Conservation (phyloP, 30 jellyfish, hydroid and myxozoan genomes). For the Turritopsis rubra region DNA sequence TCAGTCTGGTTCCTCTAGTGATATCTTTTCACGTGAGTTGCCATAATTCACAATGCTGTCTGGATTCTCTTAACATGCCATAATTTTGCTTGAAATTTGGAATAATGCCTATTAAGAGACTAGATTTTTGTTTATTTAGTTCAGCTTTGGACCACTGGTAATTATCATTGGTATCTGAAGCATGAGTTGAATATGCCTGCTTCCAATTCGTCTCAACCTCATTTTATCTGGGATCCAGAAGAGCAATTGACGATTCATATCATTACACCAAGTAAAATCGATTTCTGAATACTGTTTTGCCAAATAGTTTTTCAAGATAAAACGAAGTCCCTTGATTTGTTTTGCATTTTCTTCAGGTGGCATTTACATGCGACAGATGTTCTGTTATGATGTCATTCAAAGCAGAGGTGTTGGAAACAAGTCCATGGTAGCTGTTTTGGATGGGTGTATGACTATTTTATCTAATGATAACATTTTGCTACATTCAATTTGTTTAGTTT, state of each 20-base stretch:
- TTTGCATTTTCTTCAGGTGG: constrained; percentile 47
- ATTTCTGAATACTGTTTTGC: neutral
- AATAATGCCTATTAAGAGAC: neutral
- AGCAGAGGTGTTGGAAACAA: constrained; percentile 50
- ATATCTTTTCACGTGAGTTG: neutral
- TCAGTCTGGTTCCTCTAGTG: neutral
- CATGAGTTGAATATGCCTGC: constrained; percentile 50
- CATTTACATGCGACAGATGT: constrained; percentile 25
- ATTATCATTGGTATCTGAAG: constrained; percentile 87
- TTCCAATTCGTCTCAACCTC: constrained; percentile 4
- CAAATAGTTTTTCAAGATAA: neutral
- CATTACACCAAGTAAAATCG: constrained; percentile 10
- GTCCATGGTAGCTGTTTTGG: constrained; percentile 85
- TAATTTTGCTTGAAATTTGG: no score
- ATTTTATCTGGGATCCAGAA: constrained; percentile 72
- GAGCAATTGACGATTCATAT: constrained; percentile 46
- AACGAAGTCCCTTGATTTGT: neutral
- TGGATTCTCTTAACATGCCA: no score
- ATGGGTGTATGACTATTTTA: constrained; percentile 62
- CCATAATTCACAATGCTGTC: neutral
- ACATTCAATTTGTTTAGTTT: neutral
- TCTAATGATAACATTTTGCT: neutral
- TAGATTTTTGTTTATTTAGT: constrained; percentile 26
- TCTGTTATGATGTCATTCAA: constrained; percentile 48
- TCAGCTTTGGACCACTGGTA: constrained; percentile 79